Evolutionary conservation across 1,140 invertebrate species (phyloP), one percentile per base, ranked within the genome.

Genomic region (Tribolium castaneum): DNA sequence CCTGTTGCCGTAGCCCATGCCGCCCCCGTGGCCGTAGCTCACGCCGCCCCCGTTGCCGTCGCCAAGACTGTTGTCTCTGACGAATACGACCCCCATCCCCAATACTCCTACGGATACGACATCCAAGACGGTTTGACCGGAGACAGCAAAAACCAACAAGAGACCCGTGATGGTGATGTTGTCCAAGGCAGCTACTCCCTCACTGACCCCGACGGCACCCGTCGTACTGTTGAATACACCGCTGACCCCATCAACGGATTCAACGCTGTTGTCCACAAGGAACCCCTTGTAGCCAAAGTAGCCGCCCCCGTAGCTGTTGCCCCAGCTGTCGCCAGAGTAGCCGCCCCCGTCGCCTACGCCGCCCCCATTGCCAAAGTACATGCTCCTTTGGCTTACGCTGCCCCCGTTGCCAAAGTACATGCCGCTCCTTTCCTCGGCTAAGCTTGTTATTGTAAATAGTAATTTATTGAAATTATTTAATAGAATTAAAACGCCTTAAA

Each of bases 201-300:
- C 12, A 87, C 91, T n/a, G 91, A 93, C 76, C 90, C 92, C 1
- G 92, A 93, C 82, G 92, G 92, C 72, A 90, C 89, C 70, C 89
- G 90, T 73, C 88, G 91, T 76, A 90, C 90, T n/a, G 92, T 93
- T 1, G 91, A 92, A 79, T 93, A 93, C 85, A 92, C 91, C 7
- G 90, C 90, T 16, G 90, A 91, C 83, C 87, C 89, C 2, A 80
- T 88, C 80, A 87, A 89, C 71, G 89, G 89, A 80, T 89, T 89
- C 86, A 88, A 88, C 83, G 88, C 88, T 49, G 86, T 87, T 39
- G 87, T 88, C 59, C 86, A 85, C 35, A 75, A 51, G 19, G 52
- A 54, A 75, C 72, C 72, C 10, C 25, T 75, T 5, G 75, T 59
- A 2, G 30, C 73, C 49, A 75, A 6, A 19, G 54, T 59, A 0